phyloP scores from a whole-genome alignment of 2,797 vertebrate genomes.

The Pipistrellus pipistrellus region DNA sequence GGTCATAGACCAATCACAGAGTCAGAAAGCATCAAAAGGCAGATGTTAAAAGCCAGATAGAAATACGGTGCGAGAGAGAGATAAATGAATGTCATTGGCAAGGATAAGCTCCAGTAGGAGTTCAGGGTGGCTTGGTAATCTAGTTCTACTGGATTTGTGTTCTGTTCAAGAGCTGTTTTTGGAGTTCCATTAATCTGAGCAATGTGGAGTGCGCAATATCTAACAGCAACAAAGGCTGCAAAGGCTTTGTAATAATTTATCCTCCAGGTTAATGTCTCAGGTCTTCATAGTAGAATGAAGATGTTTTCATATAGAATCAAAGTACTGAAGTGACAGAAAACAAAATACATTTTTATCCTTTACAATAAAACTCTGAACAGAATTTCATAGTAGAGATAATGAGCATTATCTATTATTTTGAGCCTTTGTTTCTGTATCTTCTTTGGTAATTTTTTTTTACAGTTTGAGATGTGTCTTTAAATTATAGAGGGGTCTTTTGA shows the following conservation, averaged over 20 bases:
- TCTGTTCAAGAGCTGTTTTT: not conserved
- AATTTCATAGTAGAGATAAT: not conserved
- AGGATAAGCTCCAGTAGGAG: not conserved
- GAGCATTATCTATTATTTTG: not conserved
- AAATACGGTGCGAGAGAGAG: not conserved
- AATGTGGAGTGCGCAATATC: not conserved
- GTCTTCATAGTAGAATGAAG: not conserved
- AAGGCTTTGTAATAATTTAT: not conserved
- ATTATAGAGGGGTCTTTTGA: not conserved
- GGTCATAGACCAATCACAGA: not conserved
- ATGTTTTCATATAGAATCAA: slow-evolving; percentile 14
- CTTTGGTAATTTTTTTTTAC: not conserved
- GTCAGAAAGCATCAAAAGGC: not conserved
- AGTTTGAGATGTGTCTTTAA: not conserved
- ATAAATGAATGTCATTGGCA: not conserved
- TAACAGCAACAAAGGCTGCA: not conserved
- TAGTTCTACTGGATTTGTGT: not conserved
- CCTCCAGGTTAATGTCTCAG: not conserved
- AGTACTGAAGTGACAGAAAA: slow-evolving; percentile 1
- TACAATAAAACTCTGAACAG: slow-evolving; percentile 4
- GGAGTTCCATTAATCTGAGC: not conserved
- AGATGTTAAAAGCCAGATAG: not conserved
- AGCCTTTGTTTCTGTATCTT: not conserved
- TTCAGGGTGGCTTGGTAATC: not conserved
- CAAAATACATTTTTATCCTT: not conserved